Conservation (phyloP, 2,113 vertebrate species). For the Conger conger region DNA sequence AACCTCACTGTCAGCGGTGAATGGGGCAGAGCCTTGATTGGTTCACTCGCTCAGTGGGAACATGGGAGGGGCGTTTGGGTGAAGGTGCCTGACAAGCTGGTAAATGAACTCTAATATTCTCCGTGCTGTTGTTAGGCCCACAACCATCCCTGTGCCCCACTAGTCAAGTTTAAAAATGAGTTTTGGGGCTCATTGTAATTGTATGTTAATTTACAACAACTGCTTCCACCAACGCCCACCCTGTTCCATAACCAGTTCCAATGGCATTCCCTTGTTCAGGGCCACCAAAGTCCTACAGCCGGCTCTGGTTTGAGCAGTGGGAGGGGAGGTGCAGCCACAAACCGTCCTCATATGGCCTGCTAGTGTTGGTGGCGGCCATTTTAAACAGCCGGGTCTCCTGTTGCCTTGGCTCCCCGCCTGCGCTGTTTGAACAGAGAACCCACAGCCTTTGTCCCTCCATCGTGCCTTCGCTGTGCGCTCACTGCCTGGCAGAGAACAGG, state of each 20-base stretch:
- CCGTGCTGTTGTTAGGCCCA: too few species aligned
- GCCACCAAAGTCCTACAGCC: too few species aligned
- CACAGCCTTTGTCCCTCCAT: neutral
- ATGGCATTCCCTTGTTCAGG: too few species aligned
- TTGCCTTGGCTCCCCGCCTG: neutral
- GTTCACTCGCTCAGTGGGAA: neutral
- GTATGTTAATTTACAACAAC: too few species aligned
- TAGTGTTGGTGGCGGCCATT: neutral
- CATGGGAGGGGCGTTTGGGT: neutral
- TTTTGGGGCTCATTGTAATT: too few species aligned
- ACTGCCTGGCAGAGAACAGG: neutral
- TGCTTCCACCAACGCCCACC: too few species aligned
- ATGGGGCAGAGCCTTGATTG: neutral
- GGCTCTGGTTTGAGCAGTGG: neutral
- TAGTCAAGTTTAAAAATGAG: too few species aligned
- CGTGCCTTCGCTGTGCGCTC: neutral
- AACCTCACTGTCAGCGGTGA: neutral
- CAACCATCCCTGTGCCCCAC: too few species aligned
- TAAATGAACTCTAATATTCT: neutral
- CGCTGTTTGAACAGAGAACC: neutral
- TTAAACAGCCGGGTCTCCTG: neutral
- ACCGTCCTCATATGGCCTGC: neutral
- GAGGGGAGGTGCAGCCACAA: neutral
- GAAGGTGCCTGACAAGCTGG: neutral
- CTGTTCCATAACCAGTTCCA: too few species aligned